A percentile compares a stretch with the other conserved stretches of the same genome.
Evolutionary conservation across 2,888 invertebrate species (phyloP).

Genomic region (Liposcelis brunnea): DNA sequence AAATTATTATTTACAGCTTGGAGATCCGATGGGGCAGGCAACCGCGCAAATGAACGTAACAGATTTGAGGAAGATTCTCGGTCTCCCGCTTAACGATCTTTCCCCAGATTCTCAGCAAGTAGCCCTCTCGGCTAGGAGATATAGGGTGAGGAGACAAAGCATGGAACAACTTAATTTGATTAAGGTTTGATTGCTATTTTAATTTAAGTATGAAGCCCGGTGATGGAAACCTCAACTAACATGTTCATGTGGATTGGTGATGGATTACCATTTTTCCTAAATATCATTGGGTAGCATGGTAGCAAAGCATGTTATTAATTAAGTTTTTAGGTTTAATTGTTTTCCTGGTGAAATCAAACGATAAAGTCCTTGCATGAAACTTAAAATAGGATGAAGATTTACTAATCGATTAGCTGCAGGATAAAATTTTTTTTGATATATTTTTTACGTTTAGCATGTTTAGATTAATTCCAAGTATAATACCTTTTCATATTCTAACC

Average conservation of each 20-base stretch:
- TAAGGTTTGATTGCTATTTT: constrained; percentile 38
- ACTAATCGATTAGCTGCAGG: too few relatives aligned
- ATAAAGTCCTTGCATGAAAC: constrained; percentile 7
- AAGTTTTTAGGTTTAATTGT: neutral
- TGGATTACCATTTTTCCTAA: neutral
- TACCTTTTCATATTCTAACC: too few relatives aligned
- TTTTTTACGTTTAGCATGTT: too few relatives aligned
- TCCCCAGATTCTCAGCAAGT: constrained; percentile 24
- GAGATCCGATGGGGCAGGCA: constrained; percentile 79
- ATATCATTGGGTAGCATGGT: constrained; percentile 8
- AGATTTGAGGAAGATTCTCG: constrained; percentile 70
- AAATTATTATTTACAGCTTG: too few relatives aligned
- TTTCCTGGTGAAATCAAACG: neutral
- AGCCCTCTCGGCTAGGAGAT: constrained; percentile 21
- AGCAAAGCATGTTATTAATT: constrained; percentile 7
- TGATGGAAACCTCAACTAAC: constrained; percentile 7
- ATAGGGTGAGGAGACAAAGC: constrained; percentile 67
- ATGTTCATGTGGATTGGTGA: constrained; percentile 7
- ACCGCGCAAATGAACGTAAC: constrained; percentile 87
- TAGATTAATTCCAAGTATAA: too few relatives aligned
- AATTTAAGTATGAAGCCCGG: neutral
- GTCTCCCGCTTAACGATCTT: constrained; percentile 41
- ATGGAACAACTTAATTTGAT: constrained; percentile 94
- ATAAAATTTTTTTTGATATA: too few relatives aligned
- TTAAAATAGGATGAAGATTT: too few relatives aligned